Conservation (phyloP, 2,797 vertebrate genomes). For the Fundulus diaphanus region DNA sequence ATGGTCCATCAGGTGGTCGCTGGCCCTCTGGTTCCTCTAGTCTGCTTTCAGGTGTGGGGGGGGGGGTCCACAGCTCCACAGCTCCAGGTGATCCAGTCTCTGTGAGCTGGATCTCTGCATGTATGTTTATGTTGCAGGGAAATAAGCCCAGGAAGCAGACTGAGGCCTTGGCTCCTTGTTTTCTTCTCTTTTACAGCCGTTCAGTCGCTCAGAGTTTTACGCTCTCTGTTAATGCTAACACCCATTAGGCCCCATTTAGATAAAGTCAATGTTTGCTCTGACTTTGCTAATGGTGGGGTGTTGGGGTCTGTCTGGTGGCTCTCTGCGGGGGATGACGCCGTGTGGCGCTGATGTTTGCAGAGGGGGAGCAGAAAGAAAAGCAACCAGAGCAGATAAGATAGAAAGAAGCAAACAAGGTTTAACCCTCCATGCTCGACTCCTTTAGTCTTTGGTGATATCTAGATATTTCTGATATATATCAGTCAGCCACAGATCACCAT, state of each 20-base stretch:
- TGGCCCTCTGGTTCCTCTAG: no score
- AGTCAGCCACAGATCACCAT: not conserved
- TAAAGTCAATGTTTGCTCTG: constrained; percentile 77
- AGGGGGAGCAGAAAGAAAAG: constrained; percentile 21
- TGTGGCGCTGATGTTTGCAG: constrained; percentile 41
- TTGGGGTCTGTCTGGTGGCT: constrained; percentile 59
- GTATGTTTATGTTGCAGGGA: not conserved
- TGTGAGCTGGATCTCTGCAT: no score
- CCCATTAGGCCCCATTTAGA: constrained; percentile 70
- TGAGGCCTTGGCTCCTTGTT: no score
- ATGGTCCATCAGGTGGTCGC: no score
- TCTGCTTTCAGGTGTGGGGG: no score
- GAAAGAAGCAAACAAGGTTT: constrained; percentile 3
- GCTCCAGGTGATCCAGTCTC: constrained; percentile 32
- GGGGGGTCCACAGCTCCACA: no score
- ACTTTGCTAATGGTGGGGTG: constrained; percentile 61
- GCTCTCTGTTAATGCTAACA: constrained; percentile 61
- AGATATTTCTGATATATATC: no score
- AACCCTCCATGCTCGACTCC: not conserved
- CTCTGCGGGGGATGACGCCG: constrained; percentile 49
- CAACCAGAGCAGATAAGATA: constrained; percentile 41
- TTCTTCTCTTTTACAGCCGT: not conserved
- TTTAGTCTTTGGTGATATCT: not conserved
- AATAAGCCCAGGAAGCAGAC: not conserved
- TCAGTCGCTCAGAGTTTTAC: constrained; percentile 54